Conservation (phyloP, 2,888 invertebrate genomes). For the Hoplodrina blanda region DNA sequence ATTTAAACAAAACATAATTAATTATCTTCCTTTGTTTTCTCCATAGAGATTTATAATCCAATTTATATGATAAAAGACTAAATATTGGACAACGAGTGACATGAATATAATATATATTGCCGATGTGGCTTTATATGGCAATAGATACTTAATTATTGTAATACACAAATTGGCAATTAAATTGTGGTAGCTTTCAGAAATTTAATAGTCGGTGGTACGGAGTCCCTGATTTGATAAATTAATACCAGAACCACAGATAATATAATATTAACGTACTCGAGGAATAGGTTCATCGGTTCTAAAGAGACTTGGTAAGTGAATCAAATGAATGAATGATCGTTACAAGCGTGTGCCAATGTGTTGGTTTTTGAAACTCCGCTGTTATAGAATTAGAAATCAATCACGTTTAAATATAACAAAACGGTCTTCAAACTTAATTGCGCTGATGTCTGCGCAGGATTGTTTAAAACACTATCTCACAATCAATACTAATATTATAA, state of each 20-base stretch:
- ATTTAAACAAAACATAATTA: not conserved
- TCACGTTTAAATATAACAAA: too few species aligned
- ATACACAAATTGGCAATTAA: conserved; percentile 61
- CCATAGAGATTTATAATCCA: conserved; percentile 41
- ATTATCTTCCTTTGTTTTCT: conserved; percentile 11
- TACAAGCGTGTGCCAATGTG: too few species aligned
- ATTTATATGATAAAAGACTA: conserved; percentile 50
- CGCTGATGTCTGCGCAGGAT: too few species aligned
- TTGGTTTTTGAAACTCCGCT: too few species aligned
- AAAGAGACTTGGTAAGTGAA: not conserved
- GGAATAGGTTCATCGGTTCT: conserved; percentile 12
- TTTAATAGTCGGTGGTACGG: conserved; percentile 19
- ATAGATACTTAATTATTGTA: conserved; percentile 44
- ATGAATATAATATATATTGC: conserved; percentile 44
- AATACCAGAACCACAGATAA: conserved; percentile 12
- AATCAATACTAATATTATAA: too few species aligned
- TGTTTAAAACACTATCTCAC: too few species aligned
- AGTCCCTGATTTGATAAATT: conserved; percentile 16
- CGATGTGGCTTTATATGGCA: conserved; percentile 34
- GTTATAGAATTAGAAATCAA: too few species aligned
- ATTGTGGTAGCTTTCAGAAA: conserved; percentile 34
- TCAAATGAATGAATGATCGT: conserved; percentile 1
- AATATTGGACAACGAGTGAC: conserved; percentile 18
- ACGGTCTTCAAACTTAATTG: too few species aligned
- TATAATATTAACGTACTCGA: not conserved